phyloP scores from a whole-genome alignment of 2,113 vertebrate species.

The Lutjanus erythropterus region DNA sequence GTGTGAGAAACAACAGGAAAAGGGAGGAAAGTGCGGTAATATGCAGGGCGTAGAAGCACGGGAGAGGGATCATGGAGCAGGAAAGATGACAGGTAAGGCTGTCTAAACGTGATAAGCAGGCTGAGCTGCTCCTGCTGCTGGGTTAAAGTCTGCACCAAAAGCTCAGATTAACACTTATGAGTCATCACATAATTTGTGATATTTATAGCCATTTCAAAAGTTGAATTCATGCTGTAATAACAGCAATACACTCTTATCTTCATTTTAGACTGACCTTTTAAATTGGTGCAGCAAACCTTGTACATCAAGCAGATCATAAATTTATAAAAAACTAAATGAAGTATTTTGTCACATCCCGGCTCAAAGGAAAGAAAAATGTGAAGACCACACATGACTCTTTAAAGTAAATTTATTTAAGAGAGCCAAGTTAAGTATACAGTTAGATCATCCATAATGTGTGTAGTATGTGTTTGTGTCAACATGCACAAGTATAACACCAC shows the following conservation, averaged over 20 bases:
- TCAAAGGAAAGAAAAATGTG: too few relatives aligned
- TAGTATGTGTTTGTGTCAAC: too few relatives aligned
- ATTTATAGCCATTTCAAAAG: constrained; percentile 20
- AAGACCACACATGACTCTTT: too few relatives aligned
- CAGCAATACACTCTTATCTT: not conserved
- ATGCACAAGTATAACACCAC: too few relatives aligned
- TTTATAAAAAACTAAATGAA: too few relatives aligned
- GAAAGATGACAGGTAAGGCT: constrained; percentile 50
- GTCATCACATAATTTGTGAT: constrained; percentile 26
- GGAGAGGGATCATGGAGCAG: not conserved
- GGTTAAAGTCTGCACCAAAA: constrained; percentile 12
- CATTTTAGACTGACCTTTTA: not conserved
- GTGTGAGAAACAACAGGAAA: constrained; percentile 41
- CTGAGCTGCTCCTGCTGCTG: constrained; percentile 30
- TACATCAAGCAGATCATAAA: too few relatives aligned
- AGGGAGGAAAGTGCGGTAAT: constrained; percentile 14
- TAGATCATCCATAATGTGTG: too few relatives aligned
- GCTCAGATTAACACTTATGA: constrained; percentile 39
- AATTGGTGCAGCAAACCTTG: too few relatives aligned
- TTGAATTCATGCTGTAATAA: constrained; percentile 7
- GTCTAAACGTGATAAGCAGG: constrained; percentile 39
- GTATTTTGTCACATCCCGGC: too few relatives aligned
- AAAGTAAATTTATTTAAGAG: too few relatives aligned
- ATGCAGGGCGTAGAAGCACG: constrained; percentile 32
- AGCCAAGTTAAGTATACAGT: too few relatives aligned